These are phyloP conservation scores for Dipodomys merriami DNA, from an alignment of 2,113 vertebrate species.

Conservation along the genomic window DNA sequence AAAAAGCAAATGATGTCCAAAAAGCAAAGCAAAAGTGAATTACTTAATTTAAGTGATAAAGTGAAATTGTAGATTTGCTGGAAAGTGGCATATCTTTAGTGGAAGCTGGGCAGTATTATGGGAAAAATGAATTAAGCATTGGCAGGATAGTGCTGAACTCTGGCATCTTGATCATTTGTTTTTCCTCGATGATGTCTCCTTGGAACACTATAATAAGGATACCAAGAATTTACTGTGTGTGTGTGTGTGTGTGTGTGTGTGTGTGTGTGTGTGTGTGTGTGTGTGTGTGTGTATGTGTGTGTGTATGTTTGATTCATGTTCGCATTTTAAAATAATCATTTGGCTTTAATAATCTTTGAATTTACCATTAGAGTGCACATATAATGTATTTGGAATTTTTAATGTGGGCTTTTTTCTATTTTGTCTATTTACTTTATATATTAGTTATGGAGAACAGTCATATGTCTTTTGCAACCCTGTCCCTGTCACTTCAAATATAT, in stretches of 20 bases:
- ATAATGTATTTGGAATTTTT: constrained; percentile 30
- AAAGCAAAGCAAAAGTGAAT: too few species aligned
- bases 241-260: not conserved
- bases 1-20: too few species aligned
- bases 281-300: not conserved
- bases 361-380: not conserved
- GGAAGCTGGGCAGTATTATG: too few species aligned
- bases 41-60: too few species aligned
- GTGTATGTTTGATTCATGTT: constrained; percentile 36
- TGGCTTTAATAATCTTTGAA: constrained; percentile 27
- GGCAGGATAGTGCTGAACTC: too few species aligned
- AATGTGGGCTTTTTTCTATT: constrained; percentile 27
- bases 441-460: constrained; percentile 40
- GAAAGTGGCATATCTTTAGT: too few species aligned
- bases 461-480: constrained; percentile 12
- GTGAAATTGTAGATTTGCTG: too few species aligned
- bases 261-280: not conserved
- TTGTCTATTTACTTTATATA: constrained; percentile 24
- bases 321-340: constrained; percentile 33
- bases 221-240: too few species aligned
- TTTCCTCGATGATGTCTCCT: too few species aligned
- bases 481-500: constrained; percentile 57
- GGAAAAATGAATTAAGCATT: too few species aligned
- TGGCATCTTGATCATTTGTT: too few species aligned
- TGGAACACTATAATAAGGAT: too few species aligned